Base-by-base conservation (phyloP, 2,113 vertebrate genomes). In the Turnix velox region DNA sequence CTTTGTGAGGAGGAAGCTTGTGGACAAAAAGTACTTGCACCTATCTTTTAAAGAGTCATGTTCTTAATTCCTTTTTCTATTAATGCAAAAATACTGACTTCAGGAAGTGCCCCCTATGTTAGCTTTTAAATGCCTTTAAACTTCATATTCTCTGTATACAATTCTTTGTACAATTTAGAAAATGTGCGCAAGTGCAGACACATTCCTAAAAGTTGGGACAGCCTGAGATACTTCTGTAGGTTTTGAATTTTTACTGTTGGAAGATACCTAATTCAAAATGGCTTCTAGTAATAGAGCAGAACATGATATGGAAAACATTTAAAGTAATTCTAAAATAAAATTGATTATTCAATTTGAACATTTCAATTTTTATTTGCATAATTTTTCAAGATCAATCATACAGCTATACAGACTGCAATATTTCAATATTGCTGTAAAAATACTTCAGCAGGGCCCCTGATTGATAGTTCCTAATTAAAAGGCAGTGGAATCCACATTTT, bases 151-250 rank as follows among this genome's bases (percentile, higher is more conserved):
- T 69, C 3, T 30, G 14, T 35, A 31, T 80, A n/a, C n/a, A n/a
- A n/a, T n/a, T n/a, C n/a, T n/a, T n/a, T 78, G 4, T 37, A 28
- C 0, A 0, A 63, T 75, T 46, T 67, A 51, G 46, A 57, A 65
- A 65, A 51, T 78, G 18, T 15, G 12, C 67, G 27, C 25, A 57
- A 83, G 23, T 66, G 37, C 72, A 59, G 58, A 54, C 48, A 63
- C 24, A 14, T 63, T 76, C 19, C 67, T 92, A 37, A 68, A 68
- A 43, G 22, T 63, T 16, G 61, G 31, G 68, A 33, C 20, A 84
- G 27, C 37, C 57, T 80, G 55, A 61, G 22, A 13, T 48, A 59
- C 11, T 43, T 88, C 52, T 72, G n/a, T n/a, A n/a, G n/a, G n/a
- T n/a, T n/a, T n/a, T n/a, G 5, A n/a, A 6, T 49, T 67, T 82